Evolutionary conservation across 2,113 vertebrate species (phyloP), one percentile per base, ranked within the genome.

Genomic region (Neomonachus schauinslandi): DNA sequence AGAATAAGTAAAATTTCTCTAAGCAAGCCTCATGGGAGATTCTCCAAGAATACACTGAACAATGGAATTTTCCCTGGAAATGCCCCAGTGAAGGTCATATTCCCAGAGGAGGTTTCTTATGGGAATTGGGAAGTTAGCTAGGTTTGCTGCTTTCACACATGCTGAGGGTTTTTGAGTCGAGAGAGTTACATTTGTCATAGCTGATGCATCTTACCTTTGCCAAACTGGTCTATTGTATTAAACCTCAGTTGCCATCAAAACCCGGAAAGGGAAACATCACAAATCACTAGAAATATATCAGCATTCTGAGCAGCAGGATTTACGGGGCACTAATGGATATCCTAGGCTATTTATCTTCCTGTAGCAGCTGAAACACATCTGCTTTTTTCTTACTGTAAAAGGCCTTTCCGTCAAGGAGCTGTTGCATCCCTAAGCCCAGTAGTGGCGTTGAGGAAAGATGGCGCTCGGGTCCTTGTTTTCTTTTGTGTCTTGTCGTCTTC

Each of bases 231-330:
- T 97, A 46, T 90, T 91, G 94, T 96, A 36, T 96, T 82, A 93
- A 94, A 94, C 82, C 55, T 81, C 71, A 83, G 90, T 96, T 96
- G 96, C 84, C 79, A 80, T 96, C 81, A 92, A 95, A 93, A 93
- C 65, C 65, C 1, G 0, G 94, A 96, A 94, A 82, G 94, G 95
- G 96, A 97, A 97, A 97, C 93, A 91, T 95, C 96, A 98, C 95
- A 95, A 95, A 96, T 97, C 87, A 98, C 92, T 96, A 67, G 82
- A 95, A 98, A 97, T 96, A 57, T 16, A 93, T 94, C 95, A 97
- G 89, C 88, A 89, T 98, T 97, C 69, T 94, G 87, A 97, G 89
- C 88, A 87, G 65, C 16, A 77, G 94, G 87, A 94, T 97, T 93
- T 97, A 93, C 90, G 86, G 90, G 91, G 79, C 69, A 94, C 96